Conservation (phyloP, 2,113 vertebrate genomes). For the Himantopus leucocephalus region DNA sequence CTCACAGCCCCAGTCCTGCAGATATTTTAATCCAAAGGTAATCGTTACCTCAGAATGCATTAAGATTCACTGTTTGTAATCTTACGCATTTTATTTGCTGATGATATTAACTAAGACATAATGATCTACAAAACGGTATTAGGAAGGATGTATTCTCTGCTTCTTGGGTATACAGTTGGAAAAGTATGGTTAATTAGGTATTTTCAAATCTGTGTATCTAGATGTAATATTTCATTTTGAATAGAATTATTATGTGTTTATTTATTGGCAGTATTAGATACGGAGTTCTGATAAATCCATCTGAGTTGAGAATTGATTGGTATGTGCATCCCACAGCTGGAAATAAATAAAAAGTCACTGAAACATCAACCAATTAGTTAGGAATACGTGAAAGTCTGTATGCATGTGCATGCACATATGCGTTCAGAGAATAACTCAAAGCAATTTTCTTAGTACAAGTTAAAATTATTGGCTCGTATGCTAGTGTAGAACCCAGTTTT, state of each 20-base stretch:
- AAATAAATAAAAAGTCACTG: background rate
- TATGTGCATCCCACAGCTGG: background rate
- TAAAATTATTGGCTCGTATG: background rate
- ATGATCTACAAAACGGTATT: background rate
- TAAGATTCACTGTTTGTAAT: slow-evolving; percentile 56
- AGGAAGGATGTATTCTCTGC: background rate
- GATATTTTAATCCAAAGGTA: slow-evolving; percentile 98
- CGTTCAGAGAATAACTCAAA: background rate
- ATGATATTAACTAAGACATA: background rate
- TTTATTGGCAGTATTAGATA: background rate
- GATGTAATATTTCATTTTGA: background rate
- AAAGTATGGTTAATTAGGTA: background rate
- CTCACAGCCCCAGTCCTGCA: slow-evolving; percentile 95
- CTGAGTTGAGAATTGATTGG: background rate
- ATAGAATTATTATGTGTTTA: background rate
- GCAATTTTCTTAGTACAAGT: background rate
- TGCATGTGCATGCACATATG: background rate
- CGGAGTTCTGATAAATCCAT: background rate
- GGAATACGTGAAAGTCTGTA: background rate
- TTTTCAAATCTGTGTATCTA: background rate
- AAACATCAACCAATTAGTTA: background rate
- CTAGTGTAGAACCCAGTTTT: background rate
- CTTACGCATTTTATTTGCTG: background rate
- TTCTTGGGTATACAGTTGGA: background rate
- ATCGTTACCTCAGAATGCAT: slow-evolving; percentile 64